Base-by-base conservation (phyloP, 2,113 vertebrate genomes). In the Aldabrachelys gigantea region DNA sequence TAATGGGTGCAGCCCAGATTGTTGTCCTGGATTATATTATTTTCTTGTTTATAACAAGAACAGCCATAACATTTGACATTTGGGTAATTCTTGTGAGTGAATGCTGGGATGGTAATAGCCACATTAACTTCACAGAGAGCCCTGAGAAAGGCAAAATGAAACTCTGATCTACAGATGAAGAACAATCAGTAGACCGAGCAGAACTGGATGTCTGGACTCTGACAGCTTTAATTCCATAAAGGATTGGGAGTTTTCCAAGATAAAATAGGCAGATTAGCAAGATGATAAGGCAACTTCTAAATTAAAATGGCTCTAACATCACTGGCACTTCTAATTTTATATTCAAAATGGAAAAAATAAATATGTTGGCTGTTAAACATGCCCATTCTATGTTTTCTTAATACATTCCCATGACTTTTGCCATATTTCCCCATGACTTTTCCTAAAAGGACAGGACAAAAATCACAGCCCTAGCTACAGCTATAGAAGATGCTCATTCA, bases 401-500 rank as follows among this genome's bases (percentile, higher is more conserved):
- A 89, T 3, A 47, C 88, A 72, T 72, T 47, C 29, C 14, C 89
- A 91, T 94, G 2, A 17, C 3, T 17, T 54, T 80, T 72, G 19
- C 65, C 17, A 72, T 72, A 38, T 72, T 72, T 38, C n/a, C 65
- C 35, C n/a, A 72, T 38, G 19, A 22, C n/a, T 78, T 78, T 21
- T 72, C 53, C 8, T 6, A 41, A 1, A 10, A 17, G 1, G 21
- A 76, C 75, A 88, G 69, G 25, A 85, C 75, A 83, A 41, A 88
- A 90, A 31, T 75, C 62, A 80, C 78, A 92, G 57, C n/a, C 80
- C 72, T 85, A 72, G n/a, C 82, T 78, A 7, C 84, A 57, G 49
- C 47, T 62, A 31, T 31, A 31, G 27, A 89, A 89, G 82, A 84
- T 78, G 52, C 85, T 80, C 80, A 93, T 80, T 90, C 93, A 94